These are phyloP conservation scores for Hestina assimilis DNA, from an alignment of 1,140 invertebrate genomes.

Conservation along the genomic window DNA sequence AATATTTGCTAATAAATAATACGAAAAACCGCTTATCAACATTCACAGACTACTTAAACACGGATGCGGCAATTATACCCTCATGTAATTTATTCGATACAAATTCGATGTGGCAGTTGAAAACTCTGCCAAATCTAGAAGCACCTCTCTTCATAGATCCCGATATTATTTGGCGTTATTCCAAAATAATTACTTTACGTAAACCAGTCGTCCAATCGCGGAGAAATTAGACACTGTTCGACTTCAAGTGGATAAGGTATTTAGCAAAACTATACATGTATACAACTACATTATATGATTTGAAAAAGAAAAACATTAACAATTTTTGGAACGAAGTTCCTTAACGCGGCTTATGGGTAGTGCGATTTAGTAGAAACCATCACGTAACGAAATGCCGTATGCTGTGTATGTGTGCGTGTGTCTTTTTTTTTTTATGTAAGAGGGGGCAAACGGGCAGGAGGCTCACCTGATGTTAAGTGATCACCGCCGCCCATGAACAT, in stretches of 20 bases:
- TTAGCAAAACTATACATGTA: too few relatives aligned
- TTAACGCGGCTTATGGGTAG: too few relatives aligned
- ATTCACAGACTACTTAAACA: background rate
- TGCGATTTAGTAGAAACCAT: too few relatives aligned
- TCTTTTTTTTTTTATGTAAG: too few relatives aligned
- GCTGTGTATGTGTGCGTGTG: too few relatives aligned
- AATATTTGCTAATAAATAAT: background rate
- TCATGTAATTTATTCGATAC: conserved; percentile 24
- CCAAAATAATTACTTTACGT: conserved; percentile 68
- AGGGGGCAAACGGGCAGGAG: too few relatives aligned
- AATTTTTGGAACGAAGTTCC: too few relatives aligned
- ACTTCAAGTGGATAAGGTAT: conserved; percentile 34
- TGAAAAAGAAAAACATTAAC: too few relatives aligned
- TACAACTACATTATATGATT: too few relatives aligned
- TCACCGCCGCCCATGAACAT: too few relatives aligned
- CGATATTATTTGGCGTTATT: conserved; percentile 60
- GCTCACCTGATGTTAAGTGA: too few relatives aligned
- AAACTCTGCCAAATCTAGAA: conserved; percentile 27
- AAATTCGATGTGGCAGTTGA: conserved; percentile 13
- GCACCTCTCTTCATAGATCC: conserved; percentile 37
- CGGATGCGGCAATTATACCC: conserved; percentile 14
- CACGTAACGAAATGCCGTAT: too few relatives aligned
- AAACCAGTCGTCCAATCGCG: conserved; percentile 42
- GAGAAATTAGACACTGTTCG: conserved; percentile 19
- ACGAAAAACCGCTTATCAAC: conserved; percentile 1